A percentile compares a stretch with the other conserved stretches of the same genome.
Evolutionary conservation across 2,113 vertebrate genomes (phyloP).

Genomic region (Cheirogaleus medius): DNA sequence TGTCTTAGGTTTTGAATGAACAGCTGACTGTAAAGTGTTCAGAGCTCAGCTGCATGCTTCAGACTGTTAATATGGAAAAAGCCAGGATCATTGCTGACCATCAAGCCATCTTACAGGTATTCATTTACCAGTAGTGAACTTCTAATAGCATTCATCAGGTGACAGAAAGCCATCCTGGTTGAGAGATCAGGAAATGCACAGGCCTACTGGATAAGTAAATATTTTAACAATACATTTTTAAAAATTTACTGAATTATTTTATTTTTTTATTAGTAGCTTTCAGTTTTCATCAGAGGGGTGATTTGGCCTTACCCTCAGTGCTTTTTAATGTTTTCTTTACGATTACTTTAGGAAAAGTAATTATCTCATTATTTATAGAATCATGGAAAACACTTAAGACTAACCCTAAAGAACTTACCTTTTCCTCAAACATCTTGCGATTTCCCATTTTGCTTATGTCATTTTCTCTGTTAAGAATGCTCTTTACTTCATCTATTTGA

Average conservation of each 20-base stretch:
- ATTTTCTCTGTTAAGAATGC: neutral
- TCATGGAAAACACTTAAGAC: neutral
- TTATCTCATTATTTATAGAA: neutral
- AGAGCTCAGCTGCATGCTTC: constrained; percentile 80
- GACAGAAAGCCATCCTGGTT: neutral
- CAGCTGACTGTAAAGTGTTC: constrained; percentile 81
- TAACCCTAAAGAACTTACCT: neutral
- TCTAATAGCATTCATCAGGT: neutral
- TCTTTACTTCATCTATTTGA: neutral
- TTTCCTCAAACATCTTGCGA: neutral
- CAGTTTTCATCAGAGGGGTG: neutral
- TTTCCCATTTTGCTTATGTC: neutral
- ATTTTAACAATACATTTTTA: neutral
- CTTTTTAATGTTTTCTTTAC: constrained; percentile 12
- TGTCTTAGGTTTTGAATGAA: constrained; percentile 81
- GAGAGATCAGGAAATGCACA: neutral
- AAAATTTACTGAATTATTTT: neutral
- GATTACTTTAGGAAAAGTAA: neutral
- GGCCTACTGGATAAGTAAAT: neutral
- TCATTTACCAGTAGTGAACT: neutral
- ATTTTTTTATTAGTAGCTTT: constrained; percentile 35
- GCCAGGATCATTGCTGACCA: constrained; percentile 78
- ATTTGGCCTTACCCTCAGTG: neutral
- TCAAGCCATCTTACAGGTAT: constrained; percentile 81
- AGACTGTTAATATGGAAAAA: constrained; percentile 79